These are phyloP conservation scores for Proteles cristata DNA, from an alignment of 2,113 vertebrate species.

Conservation along the genomic window DNA sequence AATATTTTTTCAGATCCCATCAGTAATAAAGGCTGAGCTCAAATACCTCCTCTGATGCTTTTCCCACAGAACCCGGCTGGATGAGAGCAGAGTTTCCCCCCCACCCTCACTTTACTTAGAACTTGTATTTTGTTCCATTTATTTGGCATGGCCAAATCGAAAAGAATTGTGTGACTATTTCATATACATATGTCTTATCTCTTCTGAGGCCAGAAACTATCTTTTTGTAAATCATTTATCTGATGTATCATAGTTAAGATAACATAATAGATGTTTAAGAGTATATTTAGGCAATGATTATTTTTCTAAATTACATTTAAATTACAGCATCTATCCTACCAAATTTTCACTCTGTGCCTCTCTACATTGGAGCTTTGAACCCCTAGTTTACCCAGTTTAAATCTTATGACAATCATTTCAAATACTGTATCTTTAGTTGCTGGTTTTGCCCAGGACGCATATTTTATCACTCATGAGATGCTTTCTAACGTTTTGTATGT, in stretches of 20 bases:
- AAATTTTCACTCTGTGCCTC: not conserved
- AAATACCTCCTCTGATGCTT: not conserved
- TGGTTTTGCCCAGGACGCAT: not conserved
- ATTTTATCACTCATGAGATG: not conserved
- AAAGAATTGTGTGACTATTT: conserved; percentile 37
- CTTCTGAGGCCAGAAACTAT: conserved; percentile 32
- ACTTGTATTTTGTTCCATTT: not conserved
- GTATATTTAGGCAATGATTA: conserved; percentile 7
- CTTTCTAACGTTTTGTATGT: not conserved
- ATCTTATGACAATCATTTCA: not conserved
- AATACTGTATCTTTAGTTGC: not conserved
- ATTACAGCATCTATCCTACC: not conserved
- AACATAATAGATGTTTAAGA: conserved; percentile 49
- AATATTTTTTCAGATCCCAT: not conserved
- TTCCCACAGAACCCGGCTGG: not conserved
- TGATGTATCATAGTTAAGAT: conserved; percentile 47
- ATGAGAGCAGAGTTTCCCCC: not conserved
- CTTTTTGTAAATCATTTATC: conserved; percentile 61
- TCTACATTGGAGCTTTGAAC: not conserved
- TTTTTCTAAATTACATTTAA: conserved; percentile 58
- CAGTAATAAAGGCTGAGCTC: not conserved
- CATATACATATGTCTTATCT: not conserved
- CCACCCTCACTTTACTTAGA: not conserved
- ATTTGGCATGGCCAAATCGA: not conserved
- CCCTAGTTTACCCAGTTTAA: not conserved